Percentiles rank a stretch among this genome's conserved stretches.
Evolutionary conservation across 2,888 invertebrate genomes (phyloP).

Genomic region (Holacanthella duospinosa): DNA sequence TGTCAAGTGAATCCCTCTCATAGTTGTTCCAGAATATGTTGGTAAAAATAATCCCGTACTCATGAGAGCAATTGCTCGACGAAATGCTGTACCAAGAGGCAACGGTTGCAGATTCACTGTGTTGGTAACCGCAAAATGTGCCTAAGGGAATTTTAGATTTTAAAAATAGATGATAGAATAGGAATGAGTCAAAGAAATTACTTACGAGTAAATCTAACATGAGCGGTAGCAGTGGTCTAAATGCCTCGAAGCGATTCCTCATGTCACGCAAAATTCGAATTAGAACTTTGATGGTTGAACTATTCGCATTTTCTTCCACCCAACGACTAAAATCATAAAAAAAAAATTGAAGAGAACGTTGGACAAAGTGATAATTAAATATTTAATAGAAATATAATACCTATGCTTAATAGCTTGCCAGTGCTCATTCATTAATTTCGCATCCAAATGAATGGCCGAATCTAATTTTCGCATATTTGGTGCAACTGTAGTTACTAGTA

Average conservation of each 20-base stretch:
- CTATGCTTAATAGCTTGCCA: slow-evolving; percentile 85
- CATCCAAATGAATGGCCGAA: slow-evolving; percentile 63
- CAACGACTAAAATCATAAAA: slow-evolving; percentile 57
- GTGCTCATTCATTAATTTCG: slow-evolving; percentile 70
- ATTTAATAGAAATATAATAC: slow-evolving; percentile 30
- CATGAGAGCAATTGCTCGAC: slow-evolving; percentile 77
- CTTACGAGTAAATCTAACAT: slow-evolving; percentile 49
- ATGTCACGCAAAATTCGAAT: slow-evolving; percentile 90
- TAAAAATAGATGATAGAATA: not conserved
- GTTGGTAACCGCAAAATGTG: slow-evolving; percentile 93
- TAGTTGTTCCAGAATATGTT: slow-evolving; percentile 48
- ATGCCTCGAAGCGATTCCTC: slow-evolving; percentile 71
- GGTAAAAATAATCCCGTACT: slow-evolving; percentile 91
- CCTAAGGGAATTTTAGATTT: slow-evolving; percentile 43
- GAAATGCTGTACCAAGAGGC: slow-evolving; percentile 82
- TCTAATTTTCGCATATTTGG: slow-evolving; percentile 84
- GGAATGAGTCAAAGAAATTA: slow-evolving; percentile 8
- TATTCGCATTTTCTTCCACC: slow-evolving; percentile 97
- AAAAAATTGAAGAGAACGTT: not conserved
- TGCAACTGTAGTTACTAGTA: slow-evolving; percentile 85
- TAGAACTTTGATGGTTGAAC: slow-evolving; percentile 88
- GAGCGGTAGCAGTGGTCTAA: slow-evolving; percentile 95
- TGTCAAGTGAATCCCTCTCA: slow-evolving; percentile 47
- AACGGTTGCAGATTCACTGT: slow-evolving; percentile 86
- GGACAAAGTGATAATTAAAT: not conserved